phyloP scores from a whole-genome alignment of 2,888 invertebrate species.

The Lacanobia wlatinum region DNA sequence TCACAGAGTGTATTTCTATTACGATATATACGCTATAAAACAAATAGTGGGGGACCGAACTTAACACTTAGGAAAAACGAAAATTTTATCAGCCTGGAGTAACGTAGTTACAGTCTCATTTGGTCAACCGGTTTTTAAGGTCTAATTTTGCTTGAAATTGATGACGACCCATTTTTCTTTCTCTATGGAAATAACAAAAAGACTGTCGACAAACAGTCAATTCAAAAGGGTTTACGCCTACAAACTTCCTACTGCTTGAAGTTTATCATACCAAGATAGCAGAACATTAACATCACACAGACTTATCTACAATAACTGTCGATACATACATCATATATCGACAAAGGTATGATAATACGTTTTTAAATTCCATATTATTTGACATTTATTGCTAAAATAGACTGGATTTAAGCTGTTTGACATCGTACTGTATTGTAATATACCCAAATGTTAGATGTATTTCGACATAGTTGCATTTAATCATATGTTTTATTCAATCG shows the following conservation, averaged over 20 bases:
- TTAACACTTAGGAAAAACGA: too few species aligned
- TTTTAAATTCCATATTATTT: slow-evolving; percentile 61
- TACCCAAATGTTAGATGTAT: slow-evolving; percentile 27
- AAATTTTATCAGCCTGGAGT: too few species aligned
- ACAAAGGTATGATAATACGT: slow-evolving; percentile 53
- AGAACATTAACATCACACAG: slow-evolving; percentile 52
- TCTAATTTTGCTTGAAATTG: slow-evolving; percentile 3
- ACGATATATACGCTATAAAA: too few species aligned
- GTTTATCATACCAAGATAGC: slow-evolving; percentile 46
- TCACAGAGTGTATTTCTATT: too few species aligned
- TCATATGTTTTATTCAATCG: slow-evolving; percentile 37
- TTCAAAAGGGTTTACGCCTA: slow-evolving; percentile 55
- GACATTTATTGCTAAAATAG: slow-evolving; percentile 58
- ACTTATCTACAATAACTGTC: slow-evolving; percentile 37
- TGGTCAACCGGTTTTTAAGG: background rate
- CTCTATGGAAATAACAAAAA: slow-evolving; percentile 37
- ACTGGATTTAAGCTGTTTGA: slow-evolving; percentile 31
- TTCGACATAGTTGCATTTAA: slow-evolving; percentile 33
- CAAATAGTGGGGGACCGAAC: too few species aligned
- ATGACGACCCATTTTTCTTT: slow-evolving; percentile 20
- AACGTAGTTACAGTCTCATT: too few species aligned
- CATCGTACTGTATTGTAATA: slow-evolving; percentile 38
- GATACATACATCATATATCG: slow-evolving; percentile 48
- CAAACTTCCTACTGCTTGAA: slow-evolving; percentile 28
- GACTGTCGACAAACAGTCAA: slow-evolving; percentile 32